These are phyloP conservation scores for Pungitius pungitius DNA, from an alignment of 2,113 vertebrate species.

Conservation along the genomic window DNA sequence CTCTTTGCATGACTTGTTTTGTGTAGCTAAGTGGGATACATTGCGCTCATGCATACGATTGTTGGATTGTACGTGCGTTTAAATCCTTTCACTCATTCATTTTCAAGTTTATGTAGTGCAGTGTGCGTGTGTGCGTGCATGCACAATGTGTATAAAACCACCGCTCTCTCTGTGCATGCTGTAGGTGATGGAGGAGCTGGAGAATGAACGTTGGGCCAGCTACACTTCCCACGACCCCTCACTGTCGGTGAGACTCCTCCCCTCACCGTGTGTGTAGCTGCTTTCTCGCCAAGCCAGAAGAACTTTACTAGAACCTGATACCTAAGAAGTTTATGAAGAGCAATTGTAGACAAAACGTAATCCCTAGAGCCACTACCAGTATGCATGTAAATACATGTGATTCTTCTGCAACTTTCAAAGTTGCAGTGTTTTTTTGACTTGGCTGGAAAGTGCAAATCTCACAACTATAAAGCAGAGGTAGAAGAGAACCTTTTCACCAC, in stretches of 20 bases:
- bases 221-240: slow-evolving; percentile 90
- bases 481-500: not conserved
- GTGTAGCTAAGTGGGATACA: not conserved
- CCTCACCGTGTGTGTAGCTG: slow-evolving; percentile 28
- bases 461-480: not conserved
- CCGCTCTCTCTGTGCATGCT: slow-evolving; percentile 81
- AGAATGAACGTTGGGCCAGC: slow-evolving; percentile 95
- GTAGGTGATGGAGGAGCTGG: slow-evolving; percentile 97
- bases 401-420: not conserved
- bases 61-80: not conserved
- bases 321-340: not conserved
- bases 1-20: slow-evolving; percentile 23
- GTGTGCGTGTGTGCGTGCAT: not conserved
- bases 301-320: slow-evolving; percentile 7
- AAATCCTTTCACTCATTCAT: slow-evolving; percentile 16
- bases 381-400: not conserved
- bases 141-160: slow-evolving; percentile 35
- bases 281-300: slow-evolving; percentile 39
- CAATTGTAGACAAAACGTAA: not conserved
- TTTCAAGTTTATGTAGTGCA: not conserved
- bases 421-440: slow-evolving; percentile 24
- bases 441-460: slow-evolving; percentile 42
- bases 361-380: not conserved
- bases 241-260: slow-evolving; percentile 85
- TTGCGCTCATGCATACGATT: not conserved